A percentile compares a stretch with the other conserved stretches of the same genome.
phyloP scores from a whole-genome alignment of 1,140 invertebrate species.

The Bombyx mori region DNA sequence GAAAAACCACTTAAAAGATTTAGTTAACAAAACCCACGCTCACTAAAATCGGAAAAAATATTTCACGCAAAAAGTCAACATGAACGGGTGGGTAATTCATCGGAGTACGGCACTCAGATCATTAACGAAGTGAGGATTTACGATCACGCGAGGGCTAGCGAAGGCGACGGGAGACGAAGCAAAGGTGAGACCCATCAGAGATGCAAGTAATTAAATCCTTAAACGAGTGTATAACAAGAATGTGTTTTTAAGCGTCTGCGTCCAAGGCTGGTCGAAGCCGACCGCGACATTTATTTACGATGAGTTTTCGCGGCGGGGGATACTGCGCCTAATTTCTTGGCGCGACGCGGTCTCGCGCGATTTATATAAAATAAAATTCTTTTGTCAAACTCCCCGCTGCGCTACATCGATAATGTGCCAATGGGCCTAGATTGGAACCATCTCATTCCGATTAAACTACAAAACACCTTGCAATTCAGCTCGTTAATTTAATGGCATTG shows the following conservation, averaged over 20 bases:
- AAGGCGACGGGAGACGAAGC: slow-evolving; percentile 19
- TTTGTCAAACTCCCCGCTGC: slow-evolving; percentile 54
- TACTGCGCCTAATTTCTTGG: slow-evolving; percentile 61
- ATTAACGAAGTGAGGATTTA: slow-evolving; percentile 56
- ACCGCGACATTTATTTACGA: slow-evolving; percentile 60
- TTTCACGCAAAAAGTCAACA: slow-evolving; percentile 45
- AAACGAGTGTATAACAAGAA: slow-evolving; percentile 63
- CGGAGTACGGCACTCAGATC: slow-evolving; percentile 43
- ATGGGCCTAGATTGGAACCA: slow-evolving; percentile 44
- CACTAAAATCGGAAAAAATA: slow-evolving; percentile 35
- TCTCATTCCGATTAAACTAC: slow-evolving; percentile 47
- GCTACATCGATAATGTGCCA: slow-evolving; percentile 51
- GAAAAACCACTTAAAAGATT: slow-evolving; percentile 47
- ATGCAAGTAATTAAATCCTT: slow-evolving; percentile 63
- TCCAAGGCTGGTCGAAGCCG: slow-evolving; percentile 25
- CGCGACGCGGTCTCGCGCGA: slow-evolving; percentile 59
- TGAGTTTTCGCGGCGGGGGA: slow-evolving; percentile 60
- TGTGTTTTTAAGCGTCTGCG: slow-evolving; percentile 39
- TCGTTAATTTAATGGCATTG: slow-evolving; percentile 25
- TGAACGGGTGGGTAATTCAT: slow-evolving; percentile 47
- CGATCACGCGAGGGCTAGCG: slow-evolving; percentile 40
- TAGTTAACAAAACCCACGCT: slow-evolving; percentile 41
- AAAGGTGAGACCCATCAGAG: slow-evolving; percentile 31
- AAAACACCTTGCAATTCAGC: slow-evolving; percentile 33
- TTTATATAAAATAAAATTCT: slow-evolving; percentile 64